phyloP scores from a whole-genome alignment of 2,113 vertebrate genomes.

The Heterotis niloticus region DNA sequence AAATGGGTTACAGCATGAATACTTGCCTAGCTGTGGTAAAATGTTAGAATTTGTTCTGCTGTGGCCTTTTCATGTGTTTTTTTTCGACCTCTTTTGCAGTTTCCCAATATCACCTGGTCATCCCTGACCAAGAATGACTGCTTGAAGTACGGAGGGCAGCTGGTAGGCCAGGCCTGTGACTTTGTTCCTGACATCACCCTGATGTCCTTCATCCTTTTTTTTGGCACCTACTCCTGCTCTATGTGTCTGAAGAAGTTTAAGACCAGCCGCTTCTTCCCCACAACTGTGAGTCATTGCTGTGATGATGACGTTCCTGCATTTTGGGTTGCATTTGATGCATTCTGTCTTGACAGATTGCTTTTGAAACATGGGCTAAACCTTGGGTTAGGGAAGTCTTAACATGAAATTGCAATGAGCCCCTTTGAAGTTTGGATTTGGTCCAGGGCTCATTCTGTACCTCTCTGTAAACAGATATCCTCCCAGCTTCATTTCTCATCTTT shows the following conservation, averaged over 20 bases:
- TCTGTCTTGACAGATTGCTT: neutral
- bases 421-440: neutral
- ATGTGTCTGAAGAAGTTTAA: constrained; percentile 97
- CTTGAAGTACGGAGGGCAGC: constrained; percentile 64
- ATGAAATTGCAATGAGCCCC: neutral
- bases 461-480: neutral
- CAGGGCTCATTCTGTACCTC: neutral
- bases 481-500: neutral
- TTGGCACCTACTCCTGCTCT: constrained; percentile 92
- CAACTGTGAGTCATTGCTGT: constrained; percentile 69
- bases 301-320: neutral
- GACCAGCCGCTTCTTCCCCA: constrained; percentile 93
- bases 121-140: constrained; percentile 74
- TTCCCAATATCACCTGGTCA: constrained; percentile 72
- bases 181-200: constrained; percentile 94
- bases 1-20: neutral
- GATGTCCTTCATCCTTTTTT: constrained; percentile 94
- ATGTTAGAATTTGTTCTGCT: neutral
- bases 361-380: neutral
- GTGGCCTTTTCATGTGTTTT: neutral
- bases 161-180: constrained; percentile 72
- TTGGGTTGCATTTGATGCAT: neutral
- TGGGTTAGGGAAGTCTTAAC: neutral
- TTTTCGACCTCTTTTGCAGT: constrained; percentile 36
- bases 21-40: constrained; percentile 9